phyloP scores from a whole-genome alignment of 2,888 invertebrate species.

The Callinectes sapidus region DNA sequence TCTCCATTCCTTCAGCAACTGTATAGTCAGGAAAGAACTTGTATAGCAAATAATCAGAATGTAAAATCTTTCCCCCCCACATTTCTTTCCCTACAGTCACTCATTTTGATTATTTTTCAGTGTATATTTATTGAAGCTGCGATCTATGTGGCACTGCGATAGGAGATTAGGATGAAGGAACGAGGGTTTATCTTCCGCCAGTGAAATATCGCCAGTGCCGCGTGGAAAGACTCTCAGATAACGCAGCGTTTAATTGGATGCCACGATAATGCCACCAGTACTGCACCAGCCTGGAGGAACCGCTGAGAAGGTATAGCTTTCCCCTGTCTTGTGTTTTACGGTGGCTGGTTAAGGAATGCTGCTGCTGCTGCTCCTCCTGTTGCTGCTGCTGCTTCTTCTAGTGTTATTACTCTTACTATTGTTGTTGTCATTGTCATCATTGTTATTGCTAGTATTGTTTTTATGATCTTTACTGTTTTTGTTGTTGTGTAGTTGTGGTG shows the following conservation, averaged over 20 bases:
- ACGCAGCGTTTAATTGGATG: constrained; percentile 17
- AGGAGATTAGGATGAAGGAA: neutral
- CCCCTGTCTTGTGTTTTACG: neutral
- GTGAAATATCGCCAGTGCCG: neutral
- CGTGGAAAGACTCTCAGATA: neutral
- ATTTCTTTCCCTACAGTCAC: neutral
- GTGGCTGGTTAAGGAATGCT: neutral
- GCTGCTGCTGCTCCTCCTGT: too few species aligned
- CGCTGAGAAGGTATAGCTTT: neutral
- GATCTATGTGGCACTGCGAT: neutral
- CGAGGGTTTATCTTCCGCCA: neutral
- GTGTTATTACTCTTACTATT: neutral
- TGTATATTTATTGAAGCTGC: neutral
- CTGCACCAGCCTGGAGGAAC: neutral
- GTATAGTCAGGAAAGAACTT: neutral
- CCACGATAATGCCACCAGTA: neutral
- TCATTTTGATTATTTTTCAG: neutral
- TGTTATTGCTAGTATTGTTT: neutral
- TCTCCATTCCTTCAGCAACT: too few species aligned
- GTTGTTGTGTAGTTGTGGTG: too few species aligned
- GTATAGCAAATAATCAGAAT: too few species aligned
- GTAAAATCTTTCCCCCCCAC: neutral
- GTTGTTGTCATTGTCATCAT: neutral
- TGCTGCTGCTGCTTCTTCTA: neutral
- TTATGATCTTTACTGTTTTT: neutral